These are phyloP conservation scores for Anoplolepis gracilipes DNA, from an alignment of 1,140 invertebrate species.

Conservation along the genomic window DNA sequence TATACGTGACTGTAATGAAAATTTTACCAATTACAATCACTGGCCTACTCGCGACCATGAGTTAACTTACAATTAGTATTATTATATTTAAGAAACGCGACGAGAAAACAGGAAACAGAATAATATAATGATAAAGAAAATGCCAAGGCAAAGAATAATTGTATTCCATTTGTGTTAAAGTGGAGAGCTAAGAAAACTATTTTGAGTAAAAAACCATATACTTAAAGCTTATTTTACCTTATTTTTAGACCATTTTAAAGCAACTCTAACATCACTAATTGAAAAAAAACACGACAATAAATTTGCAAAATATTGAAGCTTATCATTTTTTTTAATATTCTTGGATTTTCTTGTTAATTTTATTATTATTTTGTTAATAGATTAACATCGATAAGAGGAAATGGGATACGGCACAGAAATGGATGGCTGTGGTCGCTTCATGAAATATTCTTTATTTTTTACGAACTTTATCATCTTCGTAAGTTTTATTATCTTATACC, in stretches of 20 bases:
- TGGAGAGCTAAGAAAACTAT: no score
- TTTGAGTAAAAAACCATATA: not conserved
- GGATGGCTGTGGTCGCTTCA: conserved; percentile 92
- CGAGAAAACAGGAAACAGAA: not conserved
- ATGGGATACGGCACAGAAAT: conserved; percentile 91
- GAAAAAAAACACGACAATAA: not conserved
- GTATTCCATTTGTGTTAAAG: not conserved
- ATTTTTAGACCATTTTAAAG: not conserved
- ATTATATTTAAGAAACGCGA: not conserved
- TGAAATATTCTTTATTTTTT: conserved; percentile 94
- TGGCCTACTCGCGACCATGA: not conserved
- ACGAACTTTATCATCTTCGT: conserved; percentile 95
- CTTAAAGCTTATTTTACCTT: not conserved
- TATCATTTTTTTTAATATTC: not conserved
- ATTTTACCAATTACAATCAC: conserved; percentile 8
- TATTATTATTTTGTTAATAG: conserved; percentile 27
- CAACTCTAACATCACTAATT: not conserved
- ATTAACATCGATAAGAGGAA: conserved; percentile 66
- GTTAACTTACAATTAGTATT: not conserved
- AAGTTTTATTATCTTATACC: conserved; percentile 85
- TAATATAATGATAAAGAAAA: not conserved
- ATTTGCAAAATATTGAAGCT: not conserved
- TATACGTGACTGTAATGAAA: conserved; percentile 46
- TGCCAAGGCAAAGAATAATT: not conserved
- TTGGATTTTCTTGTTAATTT: not conserved